Evolutionary conservation across 2,113 vertebrate genomes (phyloP).

Genomic region (Hirundichthys speculiger): DNA sequence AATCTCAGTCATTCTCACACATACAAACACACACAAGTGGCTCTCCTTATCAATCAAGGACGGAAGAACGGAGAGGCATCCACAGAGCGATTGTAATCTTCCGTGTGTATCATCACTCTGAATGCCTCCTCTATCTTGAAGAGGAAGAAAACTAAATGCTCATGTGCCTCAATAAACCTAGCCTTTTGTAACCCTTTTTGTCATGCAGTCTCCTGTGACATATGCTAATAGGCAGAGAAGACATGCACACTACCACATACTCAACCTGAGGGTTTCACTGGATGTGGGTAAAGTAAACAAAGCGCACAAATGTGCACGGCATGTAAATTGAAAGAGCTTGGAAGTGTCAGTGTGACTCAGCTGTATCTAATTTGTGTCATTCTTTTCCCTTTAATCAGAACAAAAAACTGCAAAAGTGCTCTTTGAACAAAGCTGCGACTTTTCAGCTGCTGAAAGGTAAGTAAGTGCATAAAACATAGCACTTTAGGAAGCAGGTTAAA

Average conservation of each 20-base stretch:
- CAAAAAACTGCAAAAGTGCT: neutral
- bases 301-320: constrained; percentile 26
- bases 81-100: constrained; percentile 52
- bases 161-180: constrained; percentile 22
- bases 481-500: no score
- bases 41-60: constrained; percentile 64
- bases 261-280: constrained; percentile 8
- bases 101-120: constrained; percentile 33
- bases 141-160: constrained; percentile 41
- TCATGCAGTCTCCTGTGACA: constrained; percentile 2
- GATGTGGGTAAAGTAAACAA: constrained; percentile 30
- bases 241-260: neutral
- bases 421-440: neutral
- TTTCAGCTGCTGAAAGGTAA: no score
- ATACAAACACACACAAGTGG: constrained; percentile 36
- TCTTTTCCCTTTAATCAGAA: neutral
- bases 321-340: constrained; percentile 26
- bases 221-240: constrained; percentile 1
- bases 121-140: constrained; percentile 27
- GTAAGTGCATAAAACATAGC: no score
- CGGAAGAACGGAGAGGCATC: constrained; percentile 46
- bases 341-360: neutral
- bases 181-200: constrained; percentile 6
- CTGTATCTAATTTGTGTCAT: constrained; percentile 12
- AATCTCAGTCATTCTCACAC: neutral